Base-by-base conservation (phyloP, 2,888 invertebrate species). In the Entomobrya multifasciata region DNA sequence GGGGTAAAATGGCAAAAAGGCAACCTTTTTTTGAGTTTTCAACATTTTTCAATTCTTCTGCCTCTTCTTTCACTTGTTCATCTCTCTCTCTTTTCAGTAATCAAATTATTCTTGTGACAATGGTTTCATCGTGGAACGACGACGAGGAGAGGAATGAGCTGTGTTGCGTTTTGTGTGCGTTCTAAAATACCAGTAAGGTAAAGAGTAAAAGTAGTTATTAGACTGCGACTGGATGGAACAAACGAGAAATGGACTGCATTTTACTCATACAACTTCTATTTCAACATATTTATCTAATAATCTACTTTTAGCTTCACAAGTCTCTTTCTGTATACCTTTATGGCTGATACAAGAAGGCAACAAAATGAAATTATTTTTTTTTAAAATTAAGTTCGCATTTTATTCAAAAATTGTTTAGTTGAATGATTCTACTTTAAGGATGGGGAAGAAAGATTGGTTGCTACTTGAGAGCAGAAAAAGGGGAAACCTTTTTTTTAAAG, bases 51-150 rank as follows among this genome's bases (percentile, higher is more conserved):
- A 74, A 76, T 76, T 72, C 49, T 52, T 49, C n/a, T 27, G 22
- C 49, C 49, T 67, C 20, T 11, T 49, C 49, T 49, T 5, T 15
- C 13, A 11, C 49, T n/a, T 49, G 8, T n/a, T 49, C 70, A 25
- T 70, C 70, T 47, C 27, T 52, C 67, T 44, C 67, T 36, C 25
- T 41, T 8, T 52, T 76, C 52, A 72, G 62, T 76, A 83, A 83
- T 83, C 83, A 83, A 83, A 83, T 83, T 76, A 83, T 74, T 57
- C 4, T 15, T 62, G 76, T 62, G 65, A 83, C 76, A 83, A 83
- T 82, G 74, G 55, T 36, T 47, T 15, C 57, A 15, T 22, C 6
- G 57, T n/a, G n/a, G n/a, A n/a, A n/a, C n/a, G n/a, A n/a, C n/a
- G 25, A 70, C n/a, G 47, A 22, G 25, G 25, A 57, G 22, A 25